Percentiles rank a stretch among this genome's conserved stretches.
Conservation (phyloP, 2,888 invertebrate species). For the Watsonalla cultraria region DNA sequence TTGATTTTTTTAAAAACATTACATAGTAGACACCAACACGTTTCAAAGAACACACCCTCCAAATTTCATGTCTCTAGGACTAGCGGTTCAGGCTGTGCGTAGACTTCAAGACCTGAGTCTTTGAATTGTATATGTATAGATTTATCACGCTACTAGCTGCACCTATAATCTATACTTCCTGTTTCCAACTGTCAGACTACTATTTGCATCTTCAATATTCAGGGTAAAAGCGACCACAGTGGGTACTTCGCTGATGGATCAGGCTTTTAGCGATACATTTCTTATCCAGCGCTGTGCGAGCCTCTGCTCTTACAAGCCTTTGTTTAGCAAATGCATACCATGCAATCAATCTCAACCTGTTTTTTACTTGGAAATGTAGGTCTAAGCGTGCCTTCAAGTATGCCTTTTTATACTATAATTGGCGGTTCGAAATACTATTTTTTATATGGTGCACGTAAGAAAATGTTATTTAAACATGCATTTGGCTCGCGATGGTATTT, state of each 20-base stretch:
- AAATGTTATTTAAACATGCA: too few species aligned
- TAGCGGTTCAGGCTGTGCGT: too few species aligned
- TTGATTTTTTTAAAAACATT: too few species aligned
- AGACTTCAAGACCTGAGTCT: too few species aligned
- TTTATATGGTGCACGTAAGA: too few species aligned
- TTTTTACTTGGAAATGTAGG: conserved; percentile 1
- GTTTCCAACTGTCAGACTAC: conserved; percentile 5
- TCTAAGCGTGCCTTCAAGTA: not conserved
- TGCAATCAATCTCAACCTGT: conserved; percentile 34
- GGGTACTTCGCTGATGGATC: conserved; percentile 37
- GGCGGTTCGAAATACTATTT: too few species aligned
- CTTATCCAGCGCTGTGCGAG: conserved; percentile 20
- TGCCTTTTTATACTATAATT: not conserved
- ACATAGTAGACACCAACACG: too few species aligned
- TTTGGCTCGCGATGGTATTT: too few species aligned
- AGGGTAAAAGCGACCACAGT: conserved; percentile 33
- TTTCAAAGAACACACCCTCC: too few species aligned
- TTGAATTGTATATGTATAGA: too few species aligned
- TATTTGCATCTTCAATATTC: conserved; percentile 31
- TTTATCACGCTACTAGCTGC: not conserved
- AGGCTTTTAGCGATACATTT: conserved; percentile 48
- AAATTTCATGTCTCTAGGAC: too few species aligned
- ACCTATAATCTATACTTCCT: not conserved
- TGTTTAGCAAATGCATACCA: conserved; percentile 38
- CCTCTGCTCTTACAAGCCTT: conserved; percentile 31